Conservation (phyloP, 2,888 invertebrate species). For the Pheosia tremula region DNA sequence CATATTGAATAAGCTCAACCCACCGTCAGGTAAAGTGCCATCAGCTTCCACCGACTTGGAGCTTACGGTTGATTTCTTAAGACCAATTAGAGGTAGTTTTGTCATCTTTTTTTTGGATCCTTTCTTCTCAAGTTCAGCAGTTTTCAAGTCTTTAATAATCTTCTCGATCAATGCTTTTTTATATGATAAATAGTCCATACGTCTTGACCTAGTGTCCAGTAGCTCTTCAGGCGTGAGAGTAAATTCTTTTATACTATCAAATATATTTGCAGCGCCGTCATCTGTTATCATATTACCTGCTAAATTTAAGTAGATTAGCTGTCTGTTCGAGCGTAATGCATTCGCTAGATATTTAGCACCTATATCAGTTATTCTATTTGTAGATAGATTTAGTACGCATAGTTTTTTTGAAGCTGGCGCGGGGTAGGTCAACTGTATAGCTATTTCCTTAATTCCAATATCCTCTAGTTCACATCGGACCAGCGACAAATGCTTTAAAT, state of each 20-base stretch:
- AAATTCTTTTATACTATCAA: slow-evolving; percentile 48
- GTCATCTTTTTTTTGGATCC: slow-evolving; percentile 29
- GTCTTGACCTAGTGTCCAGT: slow-evolving; percentile 28
- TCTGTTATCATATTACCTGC: slow-evolving; percentile 60
- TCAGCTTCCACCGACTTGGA: slow-evolving; percentile 30
- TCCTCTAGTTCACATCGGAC: slow-evolving; percentile 60
- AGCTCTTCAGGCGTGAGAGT: slow-evolving; percentile 46
- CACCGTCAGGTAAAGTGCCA: slow-evolving; percentile 31
- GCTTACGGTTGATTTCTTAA: neutral
- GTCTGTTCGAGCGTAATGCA: slow-evolving; percentile 54
- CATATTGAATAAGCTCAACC: slow-evolving; percentile 15
- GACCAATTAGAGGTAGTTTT: slow-evolving; percentile 7
- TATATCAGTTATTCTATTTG: slow-evolving; percentile 59
- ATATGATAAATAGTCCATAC: slow-evolving; percentile 44
- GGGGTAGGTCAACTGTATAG: slow-evolving; percentile 40
- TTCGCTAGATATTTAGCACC: slow-evolving; percentile 53
- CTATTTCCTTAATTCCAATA: slow-evolving; percentile 43
- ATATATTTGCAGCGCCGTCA: slow-evolving; percentile 44
- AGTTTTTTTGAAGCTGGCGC: slow-evolving; percentile 51
- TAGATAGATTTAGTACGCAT: slow-evolving; percentile 53
- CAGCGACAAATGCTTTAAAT: slow-evolving; percentile 55
- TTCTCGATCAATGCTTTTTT: slow-evolving; percentile 40
- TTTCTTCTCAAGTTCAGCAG: slow-evolving; percentile 38
- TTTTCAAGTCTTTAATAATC: slow-evolving; percentile 37
- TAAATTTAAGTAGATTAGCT: slow-evolving; percentile 58